Evolutionary conservation across 2,888 invertebrate species (phyloP).

Genomic region (Halictus quadricinctus): DNA sequence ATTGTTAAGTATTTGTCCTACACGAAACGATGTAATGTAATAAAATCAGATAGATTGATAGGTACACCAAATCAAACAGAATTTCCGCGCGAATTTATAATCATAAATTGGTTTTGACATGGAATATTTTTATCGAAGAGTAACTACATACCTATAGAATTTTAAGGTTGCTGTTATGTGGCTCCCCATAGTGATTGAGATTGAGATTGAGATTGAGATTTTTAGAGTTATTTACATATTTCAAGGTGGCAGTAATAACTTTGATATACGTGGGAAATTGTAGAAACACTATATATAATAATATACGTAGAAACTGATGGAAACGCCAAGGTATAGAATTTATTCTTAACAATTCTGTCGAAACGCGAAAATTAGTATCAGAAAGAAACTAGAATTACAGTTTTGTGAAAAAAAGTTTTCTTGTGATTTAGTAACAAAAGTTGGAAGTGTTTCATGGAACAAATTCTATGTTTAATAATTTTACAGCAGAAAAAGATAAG

Average conservation of each 20-base stretch:
- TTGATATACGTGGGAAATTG: no score
- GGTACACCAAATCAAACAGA: not conserved
- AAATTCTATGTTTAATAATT: not conserved
- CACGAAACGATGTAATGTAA: not conserved
- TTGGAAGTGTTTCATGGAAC: not conserved
- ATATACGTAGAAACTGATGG: no score
- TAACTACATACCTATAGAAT: not conserved
- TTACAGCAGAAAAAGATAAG: not conserved
- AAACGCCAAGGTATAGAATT: no score
- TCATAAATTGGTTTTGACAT: not conserved
- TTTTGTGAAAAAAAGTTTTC: not conserved
- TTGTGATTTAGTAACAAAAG: not conserved
- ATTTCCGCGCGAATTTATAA: constrained; percentile 32
- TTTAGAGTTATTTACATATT: no score
- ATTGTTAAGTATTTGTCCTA: not conserved
- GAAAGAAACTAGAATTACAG: not conserved
- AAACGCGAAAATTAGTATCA: not conserved
- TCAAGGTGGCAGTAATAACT: no score
- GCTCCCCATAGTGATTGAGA: not conserved
- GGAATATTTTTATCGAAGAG: not conserved
- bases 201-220: no score
- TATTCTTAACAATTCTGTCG: not conserved
- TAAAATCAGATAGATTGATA: not conserved
- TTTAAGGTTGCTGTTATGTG: not conserved
- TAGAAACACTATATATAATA: no score